Base-by-base conservation (phyloP, 2,888 invertebrate species). In the Endotricha flammealis region DNA sequence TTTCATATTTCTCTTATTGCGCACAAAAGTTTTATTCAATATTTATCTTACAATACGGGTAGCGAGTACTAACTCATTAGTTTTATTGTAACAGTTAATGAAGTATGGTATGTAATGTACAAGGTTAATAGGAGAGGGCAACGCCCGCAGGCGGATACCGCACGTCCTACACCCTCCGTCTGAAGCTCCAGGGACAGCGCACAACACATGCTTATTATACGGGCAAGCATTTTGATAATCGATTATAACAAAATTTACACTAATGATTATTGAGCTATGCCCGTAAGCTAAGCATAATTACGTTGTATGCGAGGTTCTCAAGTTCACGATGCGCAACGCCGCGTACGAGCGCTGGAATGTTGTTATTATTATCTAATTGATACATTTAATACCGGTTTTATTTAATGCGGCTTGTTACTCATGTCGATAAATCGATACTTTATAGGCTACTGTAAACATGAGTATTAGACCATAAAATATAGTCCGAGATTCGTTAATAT, bases 81-180 rank as follows among this genome's bases (percentile, higher is more conserved):
- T 39, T 41, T 37, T 37, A 41, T 42, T 42, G 32, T 25, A 39
- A 23, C 24, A 27, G 37, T 16, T 27, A 17, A 28, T 20, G 10
- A 12, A 12, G 17, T 25, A 17, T 17, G 5, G 17, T 17, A 9
- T 30, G 46, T 50, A n/a, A 44, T 50, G 53, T 42, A 61, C 73
- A 73, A 75, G 72, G 75, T 75, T 74, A 74, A 62, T 51, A 50
- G 41, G 42, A 43, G 53, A 56, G 78, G 69, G 67, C 74, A 72
- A 58, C 53, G 73, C 43, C 75, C 77, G 53, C 53, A 46, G 44
- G 50, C 65, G 67, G 63, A 64, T 61, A 59, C 61, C 42, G 52
- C 63, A 51, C 64, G 67, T 64, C 64, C 62, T 65, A 58, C 58
- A 54, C 59, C 56, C 57, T 53, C 53, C 48, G 50, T 48, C 41